A percentile compares a stretch with the other conserved stretches of the same genome.
phyloP scores from a whole-genome alignment of 1,140 invertebrate species.

The Drosophila asahinai region DNA sequence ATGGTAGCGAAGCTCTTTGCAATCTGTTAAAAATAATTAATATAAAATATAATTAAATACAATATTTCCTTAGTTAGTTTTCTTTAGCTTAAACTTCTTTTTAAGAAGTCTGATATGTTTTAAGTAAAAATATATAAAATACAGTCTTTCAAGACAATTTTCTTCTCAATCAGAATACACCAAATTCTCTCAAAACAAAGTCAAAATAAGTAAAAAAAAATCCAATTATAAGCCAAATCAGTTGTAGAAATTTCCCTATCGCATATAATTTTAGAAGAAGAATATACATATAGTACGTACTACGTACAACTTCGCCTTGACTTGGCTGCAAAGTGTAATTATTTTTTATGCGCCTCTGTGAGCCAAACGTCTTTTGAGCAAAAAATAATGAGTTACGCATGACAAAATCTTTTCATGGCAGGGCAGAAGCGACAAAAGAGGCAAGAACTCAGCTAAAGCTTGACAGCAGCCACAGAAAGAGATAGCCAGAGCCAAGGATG shows the following conservation, averaged over 20 bases:
- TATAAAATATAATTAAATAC: too few species aligned
- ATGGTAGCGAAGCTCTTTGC: too few species aligned
- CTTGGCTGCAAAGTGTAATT: conserved; percentile 57
- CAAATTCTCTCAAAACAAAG: too few species aligned
- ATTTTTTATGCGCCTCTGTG: conserved; percentile 72
- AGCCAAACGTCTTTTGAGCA: conserved; percentile 69
- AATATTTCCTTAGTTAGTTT: too few species aligned
- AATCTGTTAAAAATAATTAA: too few species aligned
- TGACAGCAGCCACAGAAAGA: conserved; percentile 53
- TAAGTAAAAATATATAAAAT: too few species aligned
- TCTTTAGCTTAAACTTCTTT: too few species aligned
- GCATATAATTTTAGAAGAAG: not conserved
- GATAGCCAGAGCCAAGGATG: conserved; percentile 8
- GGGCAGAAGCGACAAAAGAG: conserved; percentile 35
- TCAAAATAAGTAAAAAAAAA: too few species aligned
- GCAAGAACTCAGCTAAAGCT: conserved; percentile 46
- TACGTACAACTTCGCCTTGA: conserved; percentile 5
- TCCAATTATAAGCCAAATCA: not conserved
- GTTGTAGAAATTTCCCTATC: not conserved
- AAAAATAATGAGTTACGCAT: conserved; percentile 85
- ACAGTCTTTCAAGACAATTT: too few species aligned
- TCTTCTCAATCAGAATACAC: too few species aligned
- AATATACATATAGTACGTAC: not conserved
- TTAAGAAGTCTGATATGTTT: too few species aligned
- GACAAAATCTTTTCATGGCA: conserved; percentile 81